Evolutionary conservation across 2,797 vertebrate genomes (phyloP).

Genomic region (Salarias fasciatus): DNA sequence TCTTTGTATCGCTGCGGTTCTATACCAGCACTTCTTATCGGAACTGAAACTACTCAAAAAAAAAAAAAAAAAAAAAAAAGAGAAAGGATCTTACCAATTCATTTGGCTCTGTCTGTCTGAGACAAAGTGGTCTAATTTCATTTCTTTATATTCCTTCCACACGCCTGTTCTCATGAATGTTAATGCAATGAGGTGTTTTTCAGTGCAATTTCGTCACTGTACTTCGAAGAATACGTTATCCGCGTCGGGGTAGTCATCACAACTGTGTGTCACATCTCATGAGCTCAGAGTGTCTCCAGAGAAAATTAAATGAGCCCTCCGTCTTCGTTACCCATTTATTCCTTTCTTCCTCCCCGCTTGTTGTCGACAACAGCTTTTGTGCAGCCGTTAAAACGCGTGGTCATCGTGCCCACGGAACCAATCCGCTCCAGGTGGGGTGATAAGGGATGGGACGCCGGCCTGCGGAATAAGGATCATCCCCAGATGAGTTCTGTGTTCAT

Average conservation of each 20-base stretch:
- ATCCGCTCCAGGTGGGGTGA: constrained; percentile 58
- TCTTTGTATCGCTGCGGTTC: constrained; percentile 1
- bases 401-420: constrained; percentile 68
- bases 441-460: constrained; percentile 51
- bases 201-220: neutral
- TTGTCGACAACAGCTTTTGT: constrained; percentile 36
- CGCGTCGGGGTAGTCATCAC: constrained; percentile 40
- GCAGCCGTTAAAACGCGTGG: constrained; percentile 53
- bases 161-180: constrained; percentile 12
- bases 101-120: neutral
- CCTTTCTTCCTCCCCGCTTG: constrained; percentile 9
- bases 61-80: neutral
- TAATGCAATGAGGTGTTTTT: constrained; percentile 18
- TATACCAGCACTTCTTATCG: neutral
- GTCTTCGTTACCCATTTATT: neutral
- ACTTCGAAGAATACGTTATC: constrained; percentile 35
- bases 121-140: constrained; percentile 16
- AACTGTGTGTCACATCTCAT: constrained; percentile 46
- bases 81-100: neutral
- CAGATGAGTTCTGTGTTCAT: constrained; percentile 73
- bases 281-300: constrained; percentile 40
- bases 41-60: neutral
- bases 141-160: neutral
- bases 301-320: constrained; percentile 52
- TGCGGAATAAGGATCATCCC: constrained; percentile 62